Percentiles rank a stretch among this genome's conserved stretches.
Conservation (phyloP, 2,113 vertebrate species). For the Antechinus stuartii region DNA sequence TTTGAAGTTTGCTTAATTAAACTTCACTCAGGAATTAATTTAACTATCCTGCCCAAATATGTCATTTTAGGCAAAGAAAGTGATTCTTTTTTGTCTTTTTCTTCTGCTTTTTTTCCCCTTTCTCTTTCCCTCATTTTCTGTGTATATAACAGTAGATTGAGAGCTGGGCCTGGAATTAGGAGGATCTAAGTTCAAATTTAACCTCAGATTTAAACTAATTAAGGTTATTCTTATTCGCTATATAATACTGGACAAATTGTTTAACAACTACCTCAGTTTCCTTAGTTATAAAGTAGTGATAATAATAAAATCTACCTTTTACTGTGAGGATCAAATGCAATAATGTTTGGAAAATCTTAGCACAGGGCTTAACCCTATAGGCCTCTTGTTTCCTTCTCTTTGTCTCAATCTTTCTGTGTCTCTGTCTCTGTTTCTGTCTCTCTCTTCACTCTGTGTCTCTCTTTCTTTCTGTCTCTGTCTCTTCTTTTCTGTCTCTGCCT, state of each 20-base stretch:
- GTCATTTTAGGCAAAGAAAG: not conserved
- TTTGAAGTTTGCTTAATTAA: not conserved
- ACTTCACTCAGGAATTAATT: constrained; percentile 21
- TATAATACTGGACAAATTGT: not conserved
- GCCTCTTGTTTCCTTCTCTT: not conserved
- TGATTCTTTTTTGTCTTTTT: not conserved
- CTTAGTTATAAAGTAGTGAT: not conserved
- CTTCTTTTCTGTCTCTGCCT: too few relatives aligned
- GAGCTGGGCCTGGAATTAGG: not conserved
- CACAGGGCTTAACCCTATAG: not conserved
- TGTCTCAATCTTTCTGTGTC: too few relatives aligned
- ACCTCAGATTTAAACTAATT: not conserved
- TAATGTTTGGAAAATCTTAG: not conserved
- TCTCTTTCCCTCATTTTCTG: not conserved
- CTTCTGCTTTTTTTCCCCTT: not conserved
- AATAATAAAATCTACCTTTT: not conserved
- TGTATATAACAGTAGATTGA: not conserved
- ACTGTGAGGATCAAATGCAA: not conserved
- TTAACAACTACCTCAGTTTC: not conserved
- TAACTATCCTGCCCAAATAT: not conserved
- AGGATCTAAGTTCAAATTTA: not conserved
- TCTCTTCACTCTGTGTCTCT: too few relatives aligned
- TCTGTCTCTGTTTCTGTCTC: too few relatives aligned
- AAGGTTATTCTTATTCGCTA: not conserved
- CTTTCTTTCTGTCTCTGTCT: too few relatives aligned